Base-by-base conservation (phyloP, 2,113 vertebrate species). In the Scomber colias region DNA sequence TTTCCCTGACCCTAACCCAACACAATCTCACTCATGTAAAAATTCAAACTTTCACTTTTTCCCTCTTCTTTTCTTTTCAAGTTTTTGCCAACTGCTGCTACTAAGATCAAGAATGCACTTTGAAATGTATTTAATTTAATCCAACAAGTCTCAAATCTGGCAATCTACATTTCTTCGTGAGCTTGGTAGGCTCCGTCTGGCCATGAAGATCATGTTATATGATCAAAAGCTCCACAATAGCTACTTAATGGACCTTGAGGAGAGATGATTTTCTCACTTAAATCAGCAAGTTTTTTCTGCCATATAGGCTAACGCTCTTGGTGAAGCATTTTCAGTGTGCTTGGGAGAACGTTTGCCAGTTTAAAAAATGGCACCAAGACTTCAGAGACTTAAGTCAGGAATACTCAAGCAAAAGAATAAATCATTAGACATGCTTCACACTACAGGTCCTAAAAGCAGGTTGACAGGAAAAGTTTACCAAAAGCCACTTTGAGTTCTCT, bases 401-500 rank as follows among this genome's bases (percentile, higher is more conserved):
- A 31, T 30, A 31, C 35, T 31, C 16, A 21, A 59, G 24, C 15
- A 49, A 27, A n/a, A n/a, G 9, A 46, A 44, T 5, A 44, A n/a
- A 31, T 40, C 6, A 2, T 27, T 40, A 40, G 35, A 40, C 35
- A 9, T 40, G 35, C 35, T 40, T 40, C 35, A 40, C 35, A n/a
- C 24, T 27, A 27, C 24, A 27, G 24, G 3, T 27, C 24, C 24
- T 27, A 2, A 3, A 27, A 27, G 27, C 30, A 62, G 13, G 12
- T 16, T 67, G 62, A 62, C 56, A 71, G 19, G 31, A 59, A 84
- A 62, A 10, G 30, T 59, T 61, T 64, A 49, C 16, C 17, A 14
- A 62, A 72, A 51, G 51, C 30, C 35, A 46, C 7, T 53, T 12
- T 70, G 73, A 65, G 49, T 57, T 31, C 56, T 46, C 3, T 31